Evolutionary conservation across 2,113 vertebrate species (phyloP).

Genomic region (Guaruba guarouba): DNA sequence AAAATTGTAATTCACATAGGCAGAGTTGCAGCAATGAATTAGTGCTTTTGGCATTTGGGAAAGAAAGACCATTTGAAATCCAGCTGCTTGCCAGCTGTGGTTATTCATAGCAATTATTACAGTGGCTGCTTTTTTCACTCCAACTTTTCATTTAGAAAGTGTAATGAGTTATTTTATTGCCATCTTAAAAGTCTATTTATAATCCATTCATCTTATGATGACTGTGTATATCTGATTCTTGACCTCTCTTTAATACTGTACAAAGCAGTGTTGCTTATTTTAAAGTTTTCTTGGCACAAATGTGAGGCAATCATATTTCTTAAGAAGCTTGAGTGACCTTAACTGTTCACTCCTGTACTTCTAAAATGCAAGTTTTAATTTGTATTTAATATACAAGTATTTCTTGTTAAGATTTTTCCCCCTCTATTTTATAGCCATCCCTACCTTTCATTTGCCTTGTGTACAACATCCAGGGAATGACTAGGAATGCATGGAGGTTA

Average conservation of each 20-base stretch:
- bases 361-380: background rate
- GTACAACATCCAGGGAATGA: background rate
- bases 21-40: slow-evolving; percentile 18
- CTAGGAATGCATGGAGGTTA: background rate
- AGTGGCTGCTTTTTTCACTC: background rate
- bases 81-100: slow-evolving; percentile 63
- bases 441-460: background rate
- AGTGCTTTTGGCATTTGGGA: slow-evolving; percentile 34
- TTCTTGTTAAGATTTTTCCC: background rate
- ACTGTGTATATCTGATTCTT: slow-evolving; percentile 7
- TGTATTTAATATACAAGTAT: background rate
- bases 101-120: slow-evolving; percentile 49
- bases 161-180: slow-evolving; percentile 52
- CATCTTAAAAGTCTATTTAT: slow-evolving; percentile 42
- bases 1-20: slow-evolving; percentile 29
- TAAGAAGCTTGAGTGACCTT: slow-evolving; percentile 26
- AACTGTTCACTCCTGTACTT: background rate
- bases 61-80: slow-evolving; percentile 43
- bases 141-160: slow-evolving; percentile 27
- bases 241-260: background rate
- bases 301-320: background rate
- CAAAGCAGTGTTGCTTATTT: background rate
- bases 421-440: background rate
- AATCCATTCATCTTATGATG: slow-evolving; percentile 32
- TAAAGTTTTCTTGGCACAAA: slow-evolving; percentile 32